phyloP scores from a whole-genome alignment of 1,140 invertebrate species.

The Bradynema listronoti region DNA sequence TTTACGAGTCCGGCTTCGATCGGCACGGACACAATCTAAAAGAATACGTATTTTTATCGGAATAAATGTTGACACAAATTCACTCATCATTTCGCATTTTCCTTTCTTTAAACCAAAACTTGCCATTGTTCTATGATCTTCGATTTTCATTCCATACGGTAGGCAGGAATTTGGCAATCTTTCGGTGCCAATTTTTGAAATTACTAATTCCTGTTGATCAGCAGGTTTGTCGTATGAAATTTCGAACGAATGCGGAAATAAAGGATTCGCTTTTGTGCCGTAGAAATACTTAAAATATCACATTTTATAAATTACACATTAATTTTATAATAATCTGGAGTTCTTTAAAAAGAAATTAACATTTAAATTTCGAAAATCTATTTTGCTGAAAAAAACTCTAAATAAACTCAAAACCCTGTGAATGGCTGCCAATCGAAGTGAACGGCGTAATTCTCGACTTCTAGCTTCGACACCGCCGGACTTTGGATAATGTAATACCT shows the following conservation, averaged over 20 bases:
- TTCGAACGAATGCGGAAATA: slow-evolving; percentile 32
- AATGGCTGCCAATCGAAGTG: slow-evolving; percentile 18
- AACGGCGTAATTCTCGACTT: slow-evolving; percentile 23
- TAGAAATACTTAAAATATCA: slow-evolving; percentile 41
- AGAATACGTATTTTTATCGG: not conserved
- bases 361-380: no score
- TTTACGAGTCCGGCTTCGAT: slow-evolving; percentile 15
- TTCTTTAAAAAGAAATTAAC: not conserved
- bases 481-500: slow-evolving; percentile 40
- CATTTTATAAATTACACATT: not conserved
- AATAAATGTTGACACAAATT: not conserved
- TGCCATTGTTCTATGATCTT: slow-evolving; percentile 33
- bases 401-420: slow-evolving; percentile 24
- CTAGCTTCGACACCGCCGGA: slow-evolving; percentile 41
- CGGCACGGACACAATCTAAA: slow-evolving; percentile 29
- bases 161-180: slow-evolving; percentile 38
- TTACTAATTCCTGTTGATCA: slow-evolving; percentile 33
- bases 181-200: slow-evolving; percentile 36
- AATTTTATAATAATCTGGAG: not conserved
- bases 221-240: slow-evolving; percentile 30
- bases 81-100: not conserved
- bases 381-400: slow-evolving; percentile 5
- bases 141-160: slow-evolving; percentile 35
- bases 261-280: slow-evolving; percentile 23
- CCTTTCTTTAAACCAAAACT: not conserved